phyloP scores from a whole-genome alignment of 2,113 vertebrate genomes.

The Campylomormyrus tamandua region DNA sequence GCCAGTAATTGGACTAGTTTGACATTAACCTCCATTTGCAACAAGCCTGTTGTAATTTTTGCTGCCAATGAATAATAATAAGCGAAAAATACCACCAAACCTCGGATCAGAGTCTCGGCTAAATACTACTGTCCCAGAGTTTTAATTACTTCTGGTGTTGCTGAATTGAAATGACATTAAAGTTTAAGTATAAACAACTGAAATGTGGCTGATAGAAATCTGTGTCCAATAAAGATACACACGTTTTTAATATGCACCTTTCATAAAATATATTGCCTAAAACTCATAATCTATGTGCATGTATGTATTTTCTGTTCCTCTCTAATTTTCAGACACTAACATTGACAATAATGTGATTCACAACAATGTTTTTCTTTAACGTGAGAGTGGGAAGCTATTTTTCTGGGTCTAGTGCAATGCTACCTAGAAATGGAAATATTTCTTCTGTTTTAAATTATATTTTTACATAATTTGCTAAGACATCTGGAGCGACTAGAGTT shows the following conservation, averaged over 20 bases:
- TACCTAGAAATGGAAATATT: neutral
- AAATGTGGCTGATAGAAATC: neutral
- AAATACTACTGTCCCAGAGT: neutral
- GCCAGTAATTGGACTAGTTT: conserved; percentile 2
- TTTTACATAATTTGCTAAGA: conserved; percentile 15
- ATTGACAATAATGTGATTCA: neutral
- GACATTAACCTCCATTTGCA: neutral
- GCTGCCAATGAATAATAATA: neutral
- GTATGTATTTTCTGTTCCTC: neutral
- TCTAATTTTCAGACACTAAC: neutral
- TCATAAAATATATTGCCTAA: neutral
- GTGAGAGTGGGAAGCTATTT: neutral
- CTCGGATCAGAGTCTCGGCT: neutral
- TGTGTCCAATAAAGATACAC: neutral
- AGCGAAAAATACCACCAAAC: neutral
- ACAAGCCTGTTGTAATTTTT: conserved; percentile 1
- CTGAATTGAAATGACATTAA: neutral
- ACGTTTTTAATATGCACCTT: neutral
- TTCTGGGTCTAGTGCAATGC: neutral
- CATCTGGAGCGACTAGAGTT: conserved; percentile 11
- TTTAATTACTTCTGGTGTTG: neutral
- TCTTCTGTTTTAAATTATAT: conserved; percentile 1
- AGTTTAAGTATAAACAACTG: neutral
- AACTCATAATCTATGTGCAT: neutral
- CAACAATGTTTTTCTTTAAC: neutral